These are phyloP conservation scores for Pseudochromis fuscus DNA, from an alignment of 2,797 vertebrate genomes.

Conservation along the genomic window DNA sequence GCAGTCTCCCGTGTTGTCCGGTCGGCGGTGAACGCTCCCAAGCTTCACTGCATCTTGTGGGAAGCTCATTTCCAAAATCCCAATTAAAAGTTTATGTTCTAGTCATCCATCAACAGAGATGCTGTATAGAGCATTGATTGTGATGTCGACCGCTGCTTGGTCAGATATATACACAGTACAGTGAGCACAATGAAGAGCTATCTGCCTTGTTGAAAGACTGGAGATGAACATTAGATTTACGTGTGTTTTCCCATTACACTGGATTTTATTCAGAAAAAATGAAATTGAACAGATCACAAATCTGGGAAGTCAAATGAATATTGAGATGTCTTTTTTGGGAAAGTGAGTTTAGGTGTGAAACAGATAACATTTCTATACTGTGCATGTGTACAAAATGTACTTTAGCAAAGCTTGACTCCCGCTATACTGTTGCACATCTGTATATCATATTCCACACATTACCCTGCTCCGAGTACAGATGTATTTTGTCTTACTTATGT, in stretches of 20 bases:
- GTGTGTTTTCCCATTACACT: slow-evolving; percentile 39
- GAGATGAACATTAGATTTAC: slow-evolving; percentile 50
- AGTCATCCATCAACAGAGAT: slow-evolving; percentile 70
- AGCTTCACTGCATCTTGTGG: slow-evolving; percentile 34
- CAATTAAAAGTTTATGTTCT: slow-evolving; percentile 76
- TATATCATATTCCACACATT: neutral
- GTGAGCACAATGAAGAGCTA: slow-evolving; percentile 43
- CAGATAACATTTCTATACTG: neutral
- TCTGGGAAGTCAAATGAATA: neutral
- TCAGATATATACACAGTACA: slow-evolving; percentile 50
- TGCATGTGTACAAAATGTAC: no score
- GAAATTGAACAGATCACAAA: slow-evolving; percentile 11
- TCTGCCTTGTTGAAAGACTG: slow-evolving; percentile 36
- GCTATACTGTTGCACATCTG: neutral
- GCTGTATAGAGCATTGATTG: slow-evolving; percentile 74
- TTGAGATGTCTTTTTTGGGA: neutral
- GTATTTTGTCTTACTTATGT: slow-evolving; percentile 36
- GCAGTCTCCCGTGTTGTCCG: slow-evolving; percentile 29
- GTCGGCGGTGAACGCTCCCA: slow-evolving; percentile 19
- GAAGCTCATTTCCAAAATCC: slow-evolving; percentile 61
- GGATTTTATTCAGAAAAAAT: slow-evolving; percentile 42
- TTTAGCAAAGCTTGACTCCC: no score
- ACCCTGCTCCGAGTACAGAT: slow-evolving; percentile 9
- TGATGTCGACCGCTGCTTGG: slow-evolving; percentile 51
- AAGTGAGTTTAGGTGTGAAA: neutral